phyloP scores from a whole-genome alignment of 2,888 invertebrate species.

The Ormyrus nitidulus region DNA sequence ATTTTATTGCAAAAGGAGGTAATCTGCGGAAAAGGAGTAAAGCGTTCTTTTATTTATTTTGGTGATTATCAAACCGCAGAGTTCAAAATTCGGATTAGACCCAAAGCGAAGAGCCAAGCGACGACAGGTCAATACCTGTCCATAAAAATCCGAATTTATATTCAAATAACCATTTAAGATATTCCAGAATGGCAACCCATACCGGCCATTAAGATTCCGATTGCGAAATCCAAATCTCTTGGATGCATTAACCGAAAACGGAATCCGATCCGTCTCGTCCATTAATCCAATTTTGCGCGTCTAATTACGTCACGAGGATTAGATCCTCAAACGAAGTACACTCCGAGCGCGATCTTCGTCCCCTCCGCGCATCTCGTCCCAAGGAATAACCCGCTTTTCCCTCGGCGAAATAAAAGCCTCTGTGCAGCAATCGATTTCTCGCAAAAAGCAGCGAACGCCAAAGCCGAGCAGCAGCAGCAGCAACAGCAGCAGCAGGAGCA shows the following conservation, averaged over 20 bases:
- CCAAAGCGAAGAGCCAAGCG: background rate
- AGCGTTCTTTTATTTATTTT: too few relatives aligned
- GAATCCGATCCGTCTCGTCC: background rate
- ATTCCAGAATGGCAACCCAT: slow-evolving; percentile 22
- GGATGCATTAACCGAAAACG: background rate
- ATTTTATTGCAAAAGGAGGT: too few relatives aligned
- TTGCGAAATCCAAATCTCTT: slow-evolving; percentile 20
- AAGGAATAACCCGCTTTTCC: background rate
- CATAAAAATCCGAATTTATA: slow-evolving; percentile 6
- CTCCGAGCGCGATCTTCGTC: too few relatives aligned
- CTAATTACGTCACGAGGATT: slow-evolving; percentile 21
- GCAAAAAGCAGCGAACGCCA: too few relatives aligned
- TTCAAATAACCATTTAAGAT: background rate
- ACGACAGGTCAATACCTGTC: slow-evolving; percentile 24
- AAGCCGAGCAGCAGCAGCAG: too few relatives aligned
- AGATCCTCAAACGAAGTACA: background rate
- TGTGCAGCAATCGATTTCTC: too few relatives aligned
- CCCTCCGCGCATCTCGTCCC: too few relatives aligned
- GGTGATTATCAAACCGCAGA: background rate
- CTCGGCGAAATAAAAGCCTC: too few relatives aligned
- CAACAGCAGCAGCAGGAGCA: too few relatives aligned
- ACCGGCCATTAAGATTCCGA: slow-evolving; percentile 29
- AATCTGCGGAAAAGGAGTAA: too few relatives aligned
- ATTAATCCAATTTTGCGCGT: slow-evolving; percentile 3
- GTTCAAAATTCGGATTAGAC: slow-evolving; percentile 32